Base-by-base conservation (phyloP, 2,888 invertebrate genomes). In the Gortyna flavago region DNA sequence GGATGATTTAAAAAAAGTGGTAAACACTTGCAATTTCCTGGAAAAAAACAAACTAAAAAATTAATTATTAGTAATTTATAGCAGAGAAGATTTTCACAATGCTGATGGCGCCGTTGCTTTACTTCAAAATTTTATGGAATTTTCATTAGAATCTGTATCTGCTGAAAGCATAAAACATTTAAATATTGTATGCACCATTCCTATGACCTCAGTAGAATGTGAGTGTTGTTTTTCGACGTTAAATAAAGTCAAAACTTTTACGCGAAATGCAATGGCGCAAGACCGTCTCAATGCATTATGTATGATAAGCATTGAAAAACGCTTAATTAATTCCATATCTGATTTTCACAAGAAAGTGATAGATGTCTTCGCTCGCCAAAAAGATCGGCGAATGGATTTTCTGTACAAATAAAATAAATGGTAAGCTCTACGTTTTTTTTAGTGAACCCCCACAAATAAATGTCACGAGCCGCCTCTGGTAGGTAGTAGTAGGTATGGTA, bases 261-360 rank as follows among this genome's bases (percentile, higher is more conserved):
- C 29, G 65, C 41, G 41, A 41, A 65, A 65, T 65, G n/a, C 65
- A 9, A 68, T 54, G 13, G 35, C 68, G 21, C 54, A 68, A 38
- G 51, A 68, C 51, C 68, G 68, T 41, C 41, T 65, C 41, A 65
- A 41, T 65, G 65, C 65, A 65, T 65, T 65, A 65, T 65, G 65
- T 65, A 65, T 41, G 65, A 41, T 41, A 41, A 65, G 65, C 65
- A 65, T 65, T n/a, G 41, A 65, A 65, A 65, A 68, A 68, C 54
- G 54, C 7, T n/a, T 68, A n/a, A 68, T 68, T 68, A 25, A 68
- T 68, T 25, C 35, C 5, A 68, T 68, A 25, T 2, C 54, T 68
- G 68, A 68, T 54, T 68, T 54, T 51, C 68, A 68, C 54, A 54
- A 54, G 35, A 54, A 68, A 68, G 68, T 51, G 48, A 61, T 68